Evolutionary conservation across 2,888 invertebrate species (phyloP).

Genomic region (Tridacna crocea): DNA sequence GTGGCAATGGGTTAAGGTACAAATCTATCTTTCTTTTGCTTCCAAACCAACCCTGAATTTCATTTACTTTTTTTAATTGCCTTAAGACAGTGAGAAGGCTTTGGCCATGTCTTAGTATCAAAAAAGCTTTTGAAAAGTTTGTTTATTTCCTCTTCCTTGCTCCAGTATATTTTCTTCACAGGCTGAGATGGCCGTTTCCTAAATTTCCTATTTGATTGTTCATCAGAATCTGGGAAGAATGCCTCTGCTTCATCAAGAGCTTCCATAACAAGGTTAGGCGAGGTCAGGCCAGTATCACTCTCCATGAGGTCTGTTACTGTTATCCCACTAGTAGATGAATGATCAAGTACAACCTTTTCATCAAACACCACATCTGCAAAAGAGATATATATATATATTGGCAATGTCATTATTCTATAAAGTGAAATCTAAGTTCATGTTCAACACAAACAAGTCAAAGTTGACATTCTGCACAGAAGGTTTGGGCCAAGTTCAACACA

Average conservation of each 20-base stretch:
- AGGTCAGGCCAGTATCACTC: background rate
- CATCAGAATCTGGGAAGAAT: constrained; percentile 14
- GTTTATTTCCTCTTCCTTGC: constrained; percentile 14
- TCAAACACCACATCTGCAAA: constrained; percentile 1
- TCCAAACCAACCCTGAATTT: no score
- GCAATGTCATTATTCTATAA: background rate
- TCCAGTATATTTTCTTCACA: constrained; percentile 18
- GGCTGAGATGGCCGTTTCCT: constrained; percentile 19
- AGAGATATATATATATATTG: background rate
- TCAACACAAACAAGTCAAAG: background rate
- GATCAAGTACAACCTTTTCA: background rate
- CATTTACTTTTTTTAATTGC: no score
- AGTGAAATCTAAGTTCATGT: background rate
- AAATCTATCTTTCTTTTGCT: no score
- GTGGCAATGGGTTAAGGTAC: no score
- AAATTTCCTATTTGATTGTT: constrained; percentile 9
- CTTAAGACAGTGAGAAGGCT: no score
- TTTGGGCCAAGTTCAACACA: background rate
- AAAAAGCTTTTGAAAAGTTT: constrained; percentile 22
- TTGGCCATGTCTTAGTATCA: background rate
- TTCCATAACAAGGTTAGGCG: background rate
- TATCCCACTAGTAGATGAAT: background rate
- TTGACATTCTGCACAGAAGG: background rate
- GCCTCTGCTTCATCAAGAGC: constrained; percentile 22
- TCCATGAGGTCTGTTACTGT: background rate